Percentiles rank a stretch among this genome's conserved stretches.
These are phyloP conservation scores for Tinamus major DNA, from an alignment of 2,797 vertebrate species.

Conservation along the genomic window DNA sequence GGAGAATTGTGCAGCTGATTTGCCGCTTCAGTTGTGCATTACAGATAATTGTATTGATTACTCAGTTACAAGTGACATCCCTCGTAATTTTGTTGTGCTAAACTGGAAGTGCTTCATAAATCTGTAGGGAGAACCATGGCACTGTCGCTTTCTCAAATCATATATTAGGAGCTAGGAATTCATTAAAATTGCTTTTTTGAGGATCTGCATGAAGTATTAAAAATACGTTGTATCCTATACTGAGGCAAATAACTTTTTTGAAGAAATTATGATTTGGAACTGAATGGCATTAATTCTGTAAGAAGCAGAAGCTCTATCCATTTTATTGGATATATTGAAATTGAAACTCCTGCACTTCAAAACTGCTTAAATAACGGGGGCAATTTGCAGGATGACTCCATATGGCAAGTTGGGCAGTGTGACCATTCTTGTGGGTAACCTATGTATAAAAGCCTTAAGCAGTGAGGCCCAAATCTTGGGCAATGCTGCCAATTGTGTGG, in stretches of 20 bases:
- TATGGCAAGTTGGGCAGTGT: neutral
- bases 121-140: neutral
- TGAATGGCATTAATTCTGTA: neutral
- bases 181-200: neutral
- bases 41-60: neutral
- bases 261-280: neutral
- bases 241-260: neutral
- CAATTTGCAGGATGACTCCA: neutral
- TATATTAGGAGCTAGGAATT: neutral
- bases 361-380: neutral
- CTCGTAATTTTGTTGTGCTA: slow-evolving; percentile 8
- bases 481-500: neutral
- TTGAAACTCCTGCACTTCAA: neutral
- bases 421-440: neutral
- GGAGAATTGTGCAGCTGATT: neutral
- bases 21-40: neutral
- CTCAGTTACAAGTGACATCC: neutral
- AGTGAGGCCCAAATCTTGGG: neutral
- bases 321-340: neutral
- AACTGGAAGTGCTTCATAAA: neutral
- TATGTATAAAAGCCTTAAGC: neutral
- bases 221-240: neutral
- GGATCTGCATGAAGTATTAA: neutral
- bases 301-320: neutral
- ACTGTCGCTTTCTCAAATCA: neutral